phyloP scores from a whole-genome alignment of 2,797 vertebrate genomes.

The Acestrorhynchus altus region DNA sequence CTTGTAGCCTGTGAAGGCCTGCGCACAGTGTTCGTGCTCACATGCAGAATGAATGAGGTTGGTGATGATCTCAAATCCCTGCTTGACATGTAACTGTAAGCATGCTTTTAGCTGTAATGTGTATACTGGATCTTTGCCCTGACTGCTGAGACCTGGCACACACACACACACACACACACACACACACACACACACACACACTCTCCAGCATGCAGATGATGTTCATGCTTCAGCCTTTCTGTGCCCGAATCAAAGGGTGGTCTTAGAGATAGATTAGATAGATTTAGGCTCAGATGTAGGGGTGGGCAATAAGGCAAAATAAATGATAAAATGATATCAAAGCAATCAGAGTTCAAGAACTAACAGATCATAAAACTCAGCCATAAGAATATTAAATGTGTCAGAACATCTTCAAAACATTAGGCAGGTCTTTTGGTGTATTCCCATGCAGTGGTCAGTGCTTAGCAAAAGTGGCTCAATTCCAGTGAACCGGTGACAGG shows the following conservation, averaged over 20 bases:
- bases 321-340: no score
- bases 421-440: no score
- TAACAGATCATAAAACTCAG: no score
- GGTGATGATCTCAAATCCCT: slow-evolving; percentile 8
- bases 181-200: slow-evolving; percentile 1
- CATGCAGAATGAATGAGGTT: background rate
- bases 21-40: background rate
- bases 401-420: no score
- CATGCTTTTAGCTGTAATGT: slow-evolving; percentile 8
- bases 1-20: background rate
- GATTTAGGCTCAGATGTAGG: background rate
- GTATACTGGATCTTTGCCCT: slow-evolving; percentile 37
- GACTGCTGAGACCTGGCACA: slow-evolving; percentile 3
- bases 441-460: no score
- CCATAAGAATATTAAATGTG: no score
- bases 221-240: background rate
- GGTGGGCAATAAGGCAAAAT: background rate
- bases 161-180: background rate
- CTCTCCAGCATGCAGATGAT: background rate
- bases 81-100: background rate
- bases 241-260: background rate
- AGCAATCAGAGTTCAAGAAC: no score
- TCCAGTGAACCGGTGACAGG: no score
- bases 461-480: no score
- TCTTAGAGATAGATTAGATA: background rate